These are phyloP conservation scores for Linnaemya vulpina DNA, from an alignment of 2,888 invertebrate genomes.

Conservation along the genomic window DNA sequence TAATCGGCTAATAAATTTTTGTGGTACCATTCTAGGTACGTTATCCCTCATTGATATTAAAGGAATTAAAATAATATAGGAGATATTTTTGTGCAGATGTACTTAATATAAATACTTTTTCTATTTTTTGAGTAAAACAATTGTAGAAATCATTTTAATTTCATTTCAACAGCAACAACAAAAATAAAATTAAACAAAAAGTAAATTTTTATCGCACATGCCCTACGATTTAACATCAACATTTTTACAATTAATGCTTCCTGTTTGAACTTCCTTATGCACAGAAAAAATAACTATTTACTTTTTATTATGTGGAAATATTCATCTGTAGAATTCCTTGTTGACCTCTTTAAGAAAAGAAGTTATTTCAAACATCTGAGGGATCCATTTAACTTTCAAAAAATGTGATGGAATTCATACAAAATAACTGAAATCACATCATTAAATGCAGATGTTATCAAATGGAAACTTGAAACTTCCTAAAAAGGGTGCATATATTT, in stretches of 20 bases:
- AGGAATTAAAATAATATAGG: too few relatives aligned
- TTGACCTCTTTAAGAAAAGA: not conserved
- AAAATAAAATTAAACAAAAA: not conserved
- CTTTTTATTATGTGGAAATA: not conserved
- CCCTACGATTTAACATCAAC: slow-evolving; percentile 8
- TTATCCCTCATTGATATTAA: too few relatives aligned
- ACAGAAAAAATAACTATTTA: not conserved
- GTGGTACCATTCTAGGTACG: too few relatives aligned
- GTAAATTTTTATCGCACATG: not conserved
- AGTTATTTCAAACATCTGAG: slow-evolving; percentile 25
- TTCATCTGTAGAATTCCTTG: not conserved
- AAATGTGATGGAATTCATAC: slow-evolving; percentile 26
- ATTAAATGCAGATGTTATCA: slow-evolving; percentile 57
- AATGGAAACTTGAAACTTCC: not conserved
- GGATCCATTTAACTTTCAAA: not conserved
- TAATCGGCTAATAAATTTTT: too few relatives aligned
- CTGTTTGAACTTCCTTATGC: not conserved
- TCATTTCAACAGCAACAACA: too few relatives aligned
- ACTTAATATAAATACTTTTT: too few relatives aligned
- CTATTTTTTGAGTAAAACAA: too few relatives aligned
- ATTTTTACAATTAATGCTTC: slow-evolving; percentile 38
- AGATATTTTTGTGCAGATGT: too few relatives aligned
- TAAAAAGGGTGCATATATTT: not conserved
- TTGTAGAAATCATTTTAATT: too few relatives aligned
- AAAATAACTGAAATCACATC: slow-evolving; percentile 55